Base-by-base conservation (phyloP, 92 coral and sea anemone genomes). In the Montipora capitata region DNA sequence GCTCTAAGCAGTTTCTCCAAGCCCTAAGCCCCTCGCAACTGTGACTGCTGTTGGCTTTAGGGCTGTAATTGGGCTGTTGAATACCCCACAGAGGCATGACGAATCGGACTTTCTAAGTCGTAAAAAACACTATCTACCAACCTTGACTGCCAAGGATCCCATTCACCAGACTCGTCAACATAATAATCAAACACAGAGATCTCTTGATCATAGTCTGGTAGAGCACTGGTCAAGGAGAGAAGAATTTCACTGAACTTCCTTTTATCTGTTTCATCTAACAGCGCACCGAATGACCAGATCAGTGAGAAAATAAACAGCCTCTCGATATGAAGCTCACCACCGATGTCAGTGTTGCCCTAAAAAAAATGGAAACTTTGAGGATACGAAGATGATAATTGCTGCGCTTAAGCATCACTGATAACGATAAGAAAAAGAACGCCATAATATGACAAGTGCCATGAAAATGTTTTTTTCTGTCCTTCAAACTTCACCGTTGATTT, bases 91-190 rank as follows among this genome's bases (percentile, higher is more conserved):
- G 35, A 27, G 35, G 35, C 35, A 27, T 0, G 35, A 1, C 35
- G 35, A 27, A 27, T 27, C 35, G 35, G 2, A 27, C 35, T 27
- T 27, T 27, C 0, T 27, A 1, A 27, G 35, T 1, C 35, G 35
- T 27, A 27, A 27, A 27, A 27, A 27, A 1, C 0, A 27, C 35
- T 27, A 27, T 27, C 35, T 27, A 27, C 35, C 35, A 27, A 97
- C 99, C 93, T 91, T 78, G 99, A 98, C 67, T 92, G 97, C 99
- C 99, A 98, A 5, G 97, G 85, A 72, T 98, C 99, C 99, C 99
- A 98, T 78, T 98, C 99, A 41, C 99, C 99, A 56, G 99, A 98
- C 79, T 98, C 99, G 59, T 98, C 99, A 64, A 98, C 97, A 76
- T 98, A 98, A 63, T 98, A 98, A 84, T 98, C 99, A 91, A 98